phyloP scores from a whole-genome alignment of 64 coral and sea anemone genomes.

The Platygyra sinensis region DNA sequence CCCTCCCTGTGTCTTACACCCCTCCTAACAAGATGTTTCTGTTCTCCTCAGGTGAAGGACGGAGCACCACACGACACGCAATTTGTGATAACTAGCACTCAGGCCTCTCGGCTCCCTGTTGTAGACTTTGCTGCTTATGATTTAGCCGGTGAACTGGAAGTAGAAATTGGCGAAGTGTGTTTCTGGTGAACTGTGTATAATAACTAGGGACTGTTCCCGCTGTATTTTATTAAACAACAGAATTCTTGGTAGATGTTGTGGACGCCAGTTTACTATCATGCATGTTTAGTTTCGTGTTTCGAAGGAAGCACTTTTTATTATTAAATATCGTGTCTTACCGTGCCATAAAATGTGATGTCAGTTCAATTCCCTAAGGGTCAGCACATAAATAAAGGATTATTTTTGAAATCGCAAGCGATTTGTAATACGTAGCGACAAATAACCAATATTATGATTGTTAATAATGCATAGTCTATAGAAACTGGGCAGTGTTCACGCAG shows the following conservation, averaged over 20 bases:
- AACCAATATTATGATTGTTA: neutral
- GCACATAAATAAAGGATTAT: conserved; percentile 11
- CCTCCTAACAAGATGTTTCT: neutral
- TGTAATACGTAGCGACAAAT: neutral
- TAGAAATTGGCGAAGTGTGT: conserved; percentile 65
- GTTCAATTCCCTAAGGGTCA: neutral
- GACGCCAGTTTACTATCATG: neutral
- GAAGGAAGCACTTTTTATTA: neutral
- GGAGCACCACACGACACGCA: conserved; percentile 30
- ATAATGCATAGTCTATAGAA: neutral
- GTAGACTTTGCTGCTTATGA: conserved; percentile 65
- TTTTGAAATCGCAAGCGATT: conserved; percentile 23
- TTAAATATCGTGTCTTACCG: neutral
- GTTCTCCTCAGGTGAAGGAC: conserved; percentile 35
- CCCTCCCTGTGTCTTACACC: neutral
- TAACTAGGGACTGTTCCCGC: conserved; percentile 16
- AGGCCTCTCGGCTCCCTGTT: conserved; percentile 58
- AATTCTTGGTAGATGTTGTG: neutral
- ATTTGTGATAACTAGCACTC: conserved; percentile 29
- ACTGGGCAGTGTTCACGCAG: no score
- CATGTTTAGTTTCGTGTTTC: neutral
- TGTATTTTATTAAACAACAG: neutral
- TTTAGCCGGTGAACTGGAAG: conserved; percentile 50
- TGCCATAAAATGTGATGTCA: neutral
- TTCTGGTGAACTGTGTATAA: conserved; percentile 69